Conservation (phyloP, 1,140 invertebrate genomes). For the Macrostomum lignano region DNA sequence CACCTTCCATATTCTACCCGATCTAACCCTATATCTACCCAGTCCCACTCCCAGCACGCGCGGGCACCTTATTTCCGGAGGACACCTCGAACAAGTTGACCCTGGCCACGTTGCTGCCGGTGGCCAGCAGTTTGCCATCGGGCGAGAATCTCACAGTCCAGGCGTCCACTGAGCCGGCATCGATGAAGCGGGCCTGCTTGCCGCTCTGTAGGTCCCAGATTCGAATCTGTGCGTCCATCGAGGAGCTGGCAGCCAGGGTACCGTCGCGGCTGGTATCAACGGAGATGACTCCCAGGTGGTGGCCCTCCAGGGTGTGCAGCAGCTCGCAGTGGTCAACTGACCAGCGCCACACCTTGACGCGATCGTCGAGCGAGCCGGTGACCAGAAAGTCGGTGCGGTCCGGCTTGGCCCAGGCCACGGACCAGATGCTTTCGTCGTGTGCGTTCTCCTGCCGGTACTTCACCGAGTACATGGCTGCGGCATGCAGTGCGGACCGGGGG, state of each 20-base stretch:
- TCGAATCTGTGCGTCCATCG: slow-evolving; percentile 51
- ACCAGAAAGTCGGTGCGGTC: slow-evolving; percentile 46
- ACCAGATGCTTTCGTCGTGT: slow-evolving; percentile 72
- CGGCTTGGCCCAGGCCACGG: slow-evolving; percentile 51
- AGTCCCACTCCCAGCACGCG: slow-evolving; percentile 75
- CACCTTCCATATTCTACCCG: too few species aligned
- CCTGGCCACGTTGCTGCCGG: slow-evolving; percentile 55
- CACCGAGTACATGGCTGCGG: too few species aligned
- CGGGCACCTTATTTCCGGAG: slow-evolving; percentile 66
- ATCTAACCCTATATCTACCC: neutral
- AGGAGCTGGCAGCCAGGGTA: slow-evolving; percentile 67
- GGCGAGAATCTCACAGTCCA: slow-evolving; percentile 84
- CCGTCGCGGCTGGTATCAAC: slow-evolving; percentile 63
- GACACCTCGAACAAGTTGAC: slow-evolving; percentile 67
- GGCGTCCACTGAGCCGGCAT: slow-evolving; percentile 55
- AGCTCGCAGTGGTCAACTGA: slow-evolving; percentile 43
- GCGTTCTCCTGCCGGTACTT: too few species aligned
- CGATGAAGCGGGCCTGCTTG: slow-evolving; percentile 53
- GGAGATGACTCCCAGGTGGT: slow-evolving; percentile 70
- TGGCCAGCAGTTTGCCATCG: slow-evolving; percentile 65
- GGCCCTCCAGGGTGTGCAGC: slow-evolving; percentile 53
- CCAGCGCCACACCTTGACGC: slow-evolving; percentile 43
- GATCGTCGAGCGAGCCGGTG: slow-evolving; percentile 66
- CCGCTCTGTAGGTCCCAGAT: slow-evolving; percentile 64
- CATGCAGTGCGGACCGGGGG: too few species aligned